A percentile compares a stretch with the other conserved stretches of the same genome.
Conservation (phyloP, 2,888 invertebrate genomes). For the Tortricodes alternella region DNA sequence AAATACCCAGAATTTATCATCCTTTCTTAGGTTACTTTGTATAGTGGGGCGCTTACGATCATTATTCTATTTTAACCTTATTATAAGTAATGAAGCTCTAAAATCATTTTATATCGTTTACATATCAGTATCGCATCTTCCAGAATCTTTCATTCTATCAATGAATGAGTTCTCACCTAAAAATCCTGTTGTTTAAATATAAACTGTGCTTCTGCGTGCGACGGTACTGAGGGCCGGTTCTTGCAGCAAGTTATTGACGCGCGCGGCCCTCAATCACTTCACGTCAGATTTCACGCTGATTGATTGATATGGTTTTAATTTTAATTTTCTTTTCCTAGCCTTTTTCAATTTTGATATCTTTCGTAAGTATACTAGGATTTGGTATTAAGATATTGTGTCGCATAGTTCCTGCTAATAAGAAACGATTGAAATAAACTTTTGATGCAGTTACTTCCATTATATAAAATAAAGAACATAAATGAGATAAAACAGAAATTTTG, state of each 20-base stretch:
- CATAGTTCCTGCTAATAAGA: background rate
- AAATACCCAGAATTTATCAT: too few species aligned
- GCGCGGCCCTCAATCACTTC: conserved; percentile 51
- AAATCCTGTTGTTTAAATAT: conserved; percentile 5
- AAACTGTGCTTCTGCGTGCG: conserved; percentile 12
- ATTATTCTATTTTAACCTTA: too few species aligned
- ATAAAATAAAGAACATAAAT: too few species aligned
- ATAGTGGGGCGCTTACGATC: too few species aligned
- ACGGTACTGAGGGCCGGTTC: conserved; percentile 39
- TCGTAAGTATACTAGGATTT: background rate
- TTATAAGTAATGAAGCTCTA: too few species aligned
- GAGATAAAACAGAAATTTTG: too few species aligned
- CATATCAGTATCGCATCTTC: too few species aligned
- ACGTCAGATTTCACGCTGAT: conserved; percentile 58
- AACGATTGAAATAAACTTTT: too few species aligned
- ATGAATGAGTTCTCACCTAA: background rate
- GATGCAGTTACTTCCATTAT: too few species aligned
- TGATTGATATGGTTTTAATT: conserved; percentile 66
- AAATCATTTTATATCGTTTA: too few species aligned
- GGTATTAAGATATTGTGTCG: background rate
- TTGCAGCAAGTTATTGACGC: conserved; percentile 48
- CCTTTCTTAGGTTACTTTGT: too few species aligned
- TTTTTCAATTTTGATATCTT: background rate
- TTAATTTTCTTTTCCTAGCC: conserved; percentile 30
- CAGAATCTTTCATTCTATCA: background rate